Base-by-base conservation (phyloP, 2,113 vertebrate genomes). In the Pica pica region DNA sequence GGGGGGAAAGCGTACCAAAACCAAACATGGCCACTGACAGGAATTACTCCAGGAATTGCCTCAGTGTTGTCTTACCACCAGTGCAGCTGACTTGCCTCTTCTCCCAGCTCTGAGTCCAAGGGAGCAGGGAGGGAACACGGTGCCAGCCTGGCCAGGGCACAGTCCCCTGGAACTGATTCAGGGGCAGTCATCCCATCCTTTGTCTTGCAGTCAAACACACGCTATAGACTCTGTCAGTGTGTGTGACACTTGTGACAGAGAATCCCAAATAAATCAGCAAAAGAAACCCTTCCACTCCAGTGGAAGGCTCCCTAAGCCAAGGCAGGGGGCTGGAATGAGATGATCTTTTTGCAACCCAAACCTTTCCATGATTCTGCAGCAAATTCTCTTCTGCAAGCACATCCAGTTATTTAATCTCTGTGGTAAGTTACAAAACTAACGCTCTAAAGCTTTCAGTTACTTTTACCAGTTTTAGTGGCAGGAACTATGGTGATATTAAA, bases 161-260 rank as follows among this genome's bases (percentile, higher is more conserved):
- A 65, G 64, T 2, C 12, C 46, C 68, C 67, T 27, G 39, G 31
- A 50, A 53, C 22, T 5, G 2, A 24, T 13, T 57, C 15, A 20
- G 6, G 13, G 5, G 16, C 9, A 28, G 37, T 16, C 63, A 79
- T 8, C 28, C 21, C 19, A 31, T 42, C 56, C 39, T 35, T 30
- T 71, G 53, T 14, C 42, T 65, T 8, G n/a, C 65, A 64, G 42
- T 70, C 57, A 75, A 64, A 70, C 21, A 87, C 56, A 37, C 13
- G 3, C 31, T 20, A 20, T 0, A 61, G 75, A 46, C 4, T 12
- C 27, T 41, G 19, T 4, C n/a, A 46, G 22, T 21, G 35, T 7
- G 24, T 6, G 2, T 35, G 44, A 82, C 39, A 63, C 22, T 8
- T 57, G 46, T 15, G 22, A 37, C 37, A 86, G 49, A 89, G 65